These are phyloP conservation scores for Sphenodon punctatus DNA, from an alignment of 2,797 vertebrate species.

Conservation along the genomic window DNA sequence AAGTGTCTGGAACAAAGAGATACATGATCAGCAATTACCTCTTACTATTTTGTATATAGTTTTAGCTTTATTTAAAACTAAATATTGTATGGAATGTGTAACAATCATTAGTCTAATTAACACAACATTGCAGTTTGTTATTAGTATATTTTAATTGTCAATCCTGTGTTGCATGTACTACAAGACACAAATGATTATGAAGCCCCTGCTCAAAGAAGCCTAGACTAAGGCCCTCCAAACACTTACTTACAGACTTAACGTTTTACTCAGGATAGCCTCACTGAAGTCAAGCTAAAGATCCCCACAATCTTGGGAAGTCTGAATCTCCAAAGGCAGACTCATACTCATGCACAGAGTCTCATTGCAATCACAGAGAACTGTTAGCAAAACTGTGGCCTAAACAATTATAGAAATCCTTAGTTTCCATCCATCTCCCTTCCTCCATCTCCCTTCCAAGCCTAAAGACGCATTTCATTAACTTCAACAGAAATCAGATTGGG, in stretches of 20 bases:
- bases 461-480: too few species aligned
- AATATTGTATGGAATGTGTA: conserved; percentile 48
- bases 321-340: too few species aligned
- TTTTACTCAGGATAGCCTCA: background rate
- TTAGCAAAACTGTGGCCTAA: background rate
- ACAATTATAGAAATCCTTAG: background rate
- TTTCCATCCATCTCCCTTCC: background rate
- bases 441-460: background rate
- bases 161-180: background rate
- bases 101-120: conserved; percentile 19
- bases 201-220: conserved; percentile 7
- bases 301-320: background rate
- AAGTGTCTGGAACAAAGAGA: conserved; percentile 91
- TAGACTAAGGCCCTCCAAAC: conserved; percentile 11
- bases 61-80: conserved; percentile 67
- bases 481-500: background rate
- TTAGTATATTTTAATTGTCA: conserved; percentile 29
- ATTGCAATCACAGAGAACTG: background rate
- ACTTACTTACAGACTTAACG: background rate
- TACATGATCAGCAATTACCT: conserved; percentile 89
- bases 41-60: conserved; percentile 78
- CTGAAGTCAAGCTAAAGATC: conserved; percentile 2
- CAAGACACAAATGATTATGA: conserved; percentile 1
- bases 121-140: conserved; percentile 45
- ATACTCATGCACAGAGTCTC: background rate